phyloP scores from a whole-genome alignment of 2,888 invertebrate species.

The Hypena proboscidalis region DNA sequence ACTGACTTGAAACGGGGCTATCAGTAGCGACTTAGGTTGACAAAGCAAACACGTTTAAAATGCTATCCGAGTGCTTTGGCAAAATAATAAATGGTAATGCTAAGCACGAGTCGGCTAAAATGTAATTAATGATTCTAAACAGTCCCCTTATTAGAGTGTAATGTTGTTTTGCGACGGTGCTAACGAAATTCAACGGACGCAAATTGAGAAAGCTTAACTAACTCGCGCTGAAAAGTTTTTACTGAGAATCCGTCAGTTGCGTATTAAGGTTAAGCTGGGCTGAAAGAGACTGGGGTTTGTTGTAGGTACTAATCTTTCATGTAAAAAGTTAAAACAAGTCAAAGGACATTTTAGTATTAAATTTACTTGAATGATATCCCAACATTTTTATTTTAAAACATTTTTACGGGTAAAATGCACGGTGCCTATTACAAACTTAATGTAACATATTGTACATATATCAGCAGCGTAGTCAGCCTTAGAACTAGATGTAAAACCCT shows the following conservation, averaged over 20 bases:
- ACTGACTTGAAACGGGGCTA: constrained; percentile 37
- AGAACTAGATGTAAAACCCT: too few relatives aligned
- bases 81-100: constrained; percentile 65
- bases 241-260: constrained; percentile 17
- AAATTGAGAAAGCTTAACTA: constrained; percentile 45
- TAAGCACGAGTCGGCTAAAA: constrained; percentile 55
- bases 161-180: constrained; percentile 59
- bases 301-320: neutral
- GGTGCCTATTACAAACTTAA: too few relatives aligned
- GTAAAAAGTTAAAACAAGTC: too few relatives aligned
- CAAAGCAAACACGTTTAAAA: constrained; percentile 58
- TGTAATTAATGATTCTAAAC: constrained; percentile 70
- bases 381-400: too few relatives aligned
- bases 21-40: constrained; percentile 47
- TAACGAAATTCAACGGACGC: constrained; percentile 60
- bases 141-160: constrained; percentile 62
- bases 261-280: constrained; percentile 6
- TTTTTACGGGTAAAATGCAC: too few relatives aligned
- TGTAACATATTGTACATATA: too few relatives aligned
- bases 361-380: too few relatives aligned
- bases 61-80: constrained; percentile 50
- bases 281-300: neutral
- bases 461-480: too few relatives aligned
- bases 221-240: constrained; percentile 28
- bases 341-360: too few relatives aligned